Percentiles rank a stretch among this genome's conserved stretches.
Evolutionary conservation across 2,797 vertebrate genomes (phyloP).

Genomic region (Telmatherina bonti): DNA sequence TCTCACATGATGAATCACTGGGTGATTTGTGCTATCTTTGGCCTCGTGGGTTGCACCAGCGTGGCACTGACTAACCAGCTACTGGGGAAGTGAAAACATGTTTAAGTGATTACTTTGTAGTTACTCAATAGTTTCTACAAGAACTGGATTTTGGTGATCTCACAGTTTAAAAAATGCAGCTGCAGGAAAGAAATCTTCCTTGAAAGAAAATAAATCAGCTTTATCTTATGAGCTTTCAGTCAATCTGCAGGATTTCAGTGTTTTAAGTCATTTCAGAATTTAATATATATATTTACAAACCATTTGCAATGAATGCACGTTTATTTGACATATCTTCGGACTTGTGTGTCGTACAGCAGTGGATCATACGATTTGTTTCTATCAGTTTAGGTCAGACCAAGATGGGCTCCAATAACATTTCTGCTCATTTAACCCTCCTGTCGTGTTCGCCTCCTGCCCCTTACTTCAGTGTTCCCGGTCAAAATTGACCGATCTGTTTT

Average conservation of each 20-base stretch:
- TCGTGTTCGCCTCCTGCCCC: too few species aligned
- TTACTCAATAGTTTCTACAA: slow-evolving; percentile 74
- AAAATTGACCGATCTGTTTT: too few species aligned
- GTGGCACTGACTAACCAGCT: slow-evolving; percentile 16
- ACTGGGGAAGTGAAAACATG: slow-evolving; percentile 70
- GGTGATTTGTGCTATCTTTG: slow-evolving; percentile 40
- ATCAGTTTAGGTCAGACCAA: too few species aligned
- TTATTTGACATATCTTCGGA: not conserved
- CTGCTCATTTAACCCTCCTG: too few species aligned
- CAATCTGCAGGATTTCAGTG: not conserved
- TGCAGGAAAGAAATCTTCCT: slow-evolving; percentile 53
- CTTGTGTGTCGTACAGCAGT: too few species aligned
- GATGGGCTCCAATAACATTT: slow-evolving; percentile 4
- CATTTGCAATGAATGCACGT: not conserved
- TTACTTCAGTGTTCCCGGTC: too few species aligned
- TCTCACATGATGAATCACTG: slow-evolving; percentile 49
- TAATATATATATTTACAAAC: too few species aligned
- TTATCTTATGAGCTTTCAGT: slow-evolving; percentile 13
- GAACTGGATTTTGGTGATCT: slow-evolving; percentile 68
- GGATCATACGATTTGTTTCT: too few species aligned
- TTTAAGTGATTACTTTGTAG: slow-evolving; percentile 46
- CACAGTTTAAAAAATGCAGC: slow-evolving; percentile 62
- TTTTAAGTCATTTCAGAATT: not conserved
- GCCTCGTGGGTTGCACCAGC: slow-evolving; percentile 32
- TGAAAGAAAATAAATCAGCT: slow-evolving; percentile 8